Evolutionary conservation across 1,140 invertebrate genomes (phyloP), one percentile per base, ranked within the genome.

Genomic region (Aphaenogaster ashmeadi): DNA sequence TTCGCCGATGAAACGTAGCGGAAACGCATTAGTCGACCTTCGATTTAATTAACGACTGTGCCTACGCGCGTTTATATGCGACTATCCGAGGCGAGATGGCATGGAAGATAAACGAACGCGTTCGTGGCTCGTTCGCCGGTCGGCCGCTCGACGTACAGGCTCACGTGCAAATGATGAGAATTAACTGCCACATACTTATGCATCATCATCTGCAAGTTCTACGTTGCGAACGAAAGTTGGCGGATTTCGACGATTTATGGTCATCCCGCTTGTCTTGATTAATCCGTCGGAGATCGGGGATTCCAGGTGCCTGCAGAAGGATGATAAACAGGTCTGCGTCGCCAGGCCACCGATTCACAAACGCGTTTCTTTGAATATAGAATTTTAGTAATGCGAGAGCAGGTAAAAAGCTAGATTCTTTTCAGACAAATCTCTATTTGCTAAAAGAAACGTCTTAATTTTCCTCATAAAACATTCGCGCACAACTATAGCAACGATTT

Each of bases 241-340:
- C 11, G 67, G 60, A 84, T 69, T 84, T 84, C 78, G 13, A 77
- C 60, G 87, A 88, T 88, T 88, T 88, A 88, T 86, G 81, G 18
- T 78, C 52, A 88, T 86, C 72, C 71, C 60, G 81, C 60, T 77
- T 62, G 81, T 69, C 87, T 88, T 71, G 87, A 88, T 88, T 88
- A 88, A 88, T 88, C 81, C 81, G 77, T 78, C 47, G 69, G 58
- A 74, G 67, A 83, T 87, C 44, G 69, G 54, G 60, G 54, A 84
- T 83, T 87, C 58, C 50, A 83, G 27, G 38, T 78, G 67, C 54
- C 75, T 72, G 80, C 56, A 62, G 54, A 67, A 56, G 41, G 62
- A 87, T 83, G 89, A 90, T 89, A 90, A 90, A 90, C 88, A 90
- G 88, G 77, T 66, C 66, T 27, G 18, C 4, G 27, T 80, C 83